Evolutionary conservation across 2,888 invertebrate genomes (phyloP), one percentile per base, ranked within the genome.

Genomic region (Cataglyphis rosenhaueri): DNA sequence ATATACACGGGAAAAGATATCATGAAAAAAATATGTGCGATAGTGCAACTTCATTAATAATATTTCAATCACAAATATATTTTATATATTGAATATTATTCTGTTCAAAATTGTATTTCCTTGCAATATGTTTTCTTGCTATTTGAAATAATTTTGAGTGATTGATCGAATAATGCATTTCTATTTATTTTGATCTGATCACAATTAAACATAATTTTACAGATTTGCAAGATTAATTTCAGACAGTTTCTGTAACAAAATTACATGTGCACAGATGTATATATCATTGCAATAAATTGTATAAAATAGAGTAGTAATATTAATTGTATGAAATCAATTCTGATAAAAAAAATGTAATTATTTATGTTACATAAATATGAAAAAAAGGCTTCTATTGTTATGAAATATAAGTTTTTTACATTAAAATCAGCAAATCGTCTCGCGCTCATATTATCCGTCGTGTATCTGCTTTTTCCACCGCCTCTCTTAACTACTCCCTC

Each of bases 401-500:
- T 9, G 5, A 48, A 75, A 48, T n/a, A n/a, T 12, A n/a, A 6
- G 29, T 55, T 76, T 66, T 41, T 12, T 18, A 25, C 3, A 70
- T 38, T 57, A 59, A 35, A 79, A 55, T 59, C 29, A 9, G 57
- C 59, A 21, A 74, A 81, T 55, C 15, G 48, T 35, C 4, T 52
- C 62, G 15, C 61, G 81, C 57, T 29, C 32, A 32, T 81, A 25
- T 62, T 55, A 32, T 81, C 18, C 57, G n/a, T 81, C 52, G 55
- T 61, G 48, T 52, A 55, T 62, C n/a, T 79, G 21, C 70, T 25
- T 18, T 44, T 61, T 52, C 32, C 57, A 35, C 59, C 66, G 29
- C 64, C 29, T 52, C 29, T 70, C 29, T 25, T 48, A 29, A 61
- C 70, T 52, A 18, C 52, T 52, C 61, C 66, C 62, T 71, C 57